Percentiles rank a stretch among this genome's conserved stretches.
These are phyloP conservation scores for Nymphalis polychloros DNA, from an alignment of 2,888 invertebrate species.

Conservation along the genomic window DNA sequence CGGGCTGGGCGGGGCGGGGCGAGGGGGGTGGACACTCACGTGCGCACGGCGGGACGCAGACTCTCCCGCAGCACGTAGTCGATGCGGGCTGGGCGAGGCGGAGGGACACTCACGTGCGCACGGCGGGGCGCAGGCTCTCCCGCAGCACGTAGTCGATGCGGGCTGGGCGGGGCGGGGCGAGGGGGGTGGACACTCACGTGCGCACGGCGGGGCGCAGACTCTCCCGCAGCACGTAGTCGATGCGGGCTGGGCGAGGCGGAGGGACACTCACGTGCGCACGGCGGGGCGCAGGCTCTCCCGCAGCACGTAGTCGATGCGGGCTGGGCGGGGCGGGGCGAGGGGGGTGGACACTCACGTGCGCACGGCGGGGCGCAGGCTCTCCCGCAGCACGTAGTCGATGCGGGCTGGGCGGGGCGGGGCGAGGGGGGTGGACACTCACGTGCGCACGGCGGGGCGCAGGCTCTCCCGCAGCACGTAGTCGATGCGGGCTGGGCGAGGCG, in stretches of 20 bases:
- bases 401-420: background rate
- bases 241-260: background rate
- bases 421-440: conserved; percentile 18
- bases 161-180: background rate
- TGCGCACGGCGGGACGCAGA: conserved; percentile 11
- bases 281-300: conserved; percentile 36
- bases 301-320: conserved; percentile 51
- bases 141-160: conserved; percentile 48
- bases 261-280: conserved; percentile 22
- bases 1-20: conserved; percentile 44
- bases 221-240: conserved; percentile 49
- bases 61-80: conserved; percentile 49
- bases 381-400: conserved; percentile 50
- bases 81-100: conserved; percentile 44
- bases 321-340: conserved; percentile 2
- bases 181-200: background rate
- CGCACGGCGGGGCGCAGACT: background rate
- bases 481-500: conserved; percentile 40
- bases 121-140: conserved; percentile 23
- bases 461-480: conserved; percentile 49
- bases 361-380: background rate
- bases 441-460: conserved; percentile 8
- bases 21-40: conserved; percentile 31
- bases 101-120: background rate
- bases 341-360: background rate